Base-by-base conservation (phyloP, 2,797 vertebrate species). In the Toxotes lorentzi region DNA sequence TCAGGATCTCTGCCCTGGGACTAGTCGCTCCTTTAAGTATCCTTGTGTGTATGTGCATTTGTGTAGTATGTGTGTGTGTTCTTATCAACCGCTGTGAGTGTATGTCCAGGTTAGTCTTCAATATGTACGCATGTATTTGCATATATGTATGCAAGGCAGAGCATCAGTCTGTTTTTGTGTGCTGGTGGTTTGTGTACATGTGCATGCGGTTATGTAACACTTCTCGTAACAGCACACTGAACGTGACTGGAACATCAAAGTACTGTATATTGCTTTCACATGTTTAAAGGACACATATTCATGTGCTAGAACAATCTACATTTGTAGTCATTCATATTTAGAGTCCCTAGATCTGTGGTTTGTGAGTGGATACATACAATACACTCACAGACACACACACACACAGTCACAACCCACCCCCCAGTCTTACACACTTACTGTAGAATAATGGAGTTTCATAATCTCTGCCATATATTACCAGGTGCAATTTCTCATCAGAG, bases 1-100 rank as follows among this genome's bases (percentile, higher is more conserved):
- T 93, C 90, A 85, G 90, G 88, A 93, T 92, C 91, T 92, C 76
- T 91, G 88, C 78, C 90, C 81, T 84, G 81, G 65, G 76, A 87
- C 70, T 35, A 73, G 78, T 53, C 54, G 54, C 54, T 68, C 57
- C 71, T 84, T 78, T 82, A 72, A 61, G 59, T 68, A 38, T 60
- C 40, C 73, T 57, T 79, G 73, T 64, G 64, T 79, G 11, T n/a
- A 1, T 59, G 35, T 48, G 34, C 48, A 16, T 40, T 7, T 61
- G 62, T 58, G 41, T 50, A 4, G 53, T 64, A 34, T 41, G 43
- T 64, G 40, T 41, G 43, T 30, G 45, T 41, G 50, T 53, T 48
- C 6, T 5, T 23, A 1, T 51, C 8, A 48, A 17, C 38, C 14
- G 34, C 10, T 62, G 63, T 57, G 38, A 54, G 11, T 30, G 35